These are phyloP conservation scores for Oasisia sp. DNA, from an alignment of 2,888 invertebrate genomes.

Conservation along the genomic window DNA sequence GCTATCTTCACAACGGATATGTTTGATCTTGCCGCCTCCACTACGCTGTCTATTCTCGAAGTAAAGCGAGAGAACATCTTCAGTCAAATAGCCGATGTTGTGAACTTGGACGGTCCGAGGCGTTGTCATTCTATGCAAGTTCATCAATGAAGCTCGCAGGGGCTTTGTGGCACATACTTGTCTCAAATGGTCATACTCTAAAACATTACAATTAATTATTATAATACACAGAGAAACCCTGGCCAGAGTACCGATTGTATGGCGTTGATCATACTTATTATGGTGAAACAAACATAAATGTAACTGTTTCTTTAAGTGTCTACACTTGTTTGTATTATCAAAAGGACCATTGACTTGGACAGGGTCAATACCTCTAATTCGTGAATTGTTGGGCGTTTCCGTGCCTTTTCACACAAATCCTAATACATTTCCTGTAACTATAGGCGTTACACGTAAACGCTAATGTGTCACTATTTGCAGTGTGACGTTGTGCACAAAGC, in stretches of 20 bases:
- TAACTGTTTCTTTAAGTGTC: no score
- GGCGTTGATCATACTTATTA: no score
- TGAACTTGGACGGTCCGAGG: constrained; percentile 27
- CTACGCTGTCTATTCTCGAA: constrained; percentile 21
- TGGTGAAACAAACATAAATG: no score
- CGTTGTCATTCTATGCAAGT: constrained; percentile 24
- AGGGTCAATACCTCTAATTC: no score
- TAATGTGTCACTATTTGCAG: no score
- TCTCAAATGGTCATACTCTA: neutral
- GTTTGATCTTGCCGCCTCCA: neutral
- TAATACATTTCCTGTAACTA: no score
- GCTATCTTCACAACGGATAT: neutral
- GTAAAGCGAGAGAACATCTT: constrained; percentile 22
- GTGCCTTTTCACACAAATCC: no score
- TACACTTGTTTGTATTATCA: no score
- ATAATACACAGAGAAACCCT: neutral
- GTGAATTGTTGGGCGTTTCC: no score
- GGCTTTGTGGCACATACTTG: constrained; percentile 17
- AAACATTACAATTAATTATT: neutral
- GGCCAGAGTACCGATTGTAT: neutral
- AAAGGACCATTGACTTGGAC: no score
- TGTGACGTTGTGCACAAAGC: no score
- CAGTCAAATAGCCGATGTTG: constrained; percentile 18
- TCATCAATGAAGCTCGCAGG: constrained; percentile 23
- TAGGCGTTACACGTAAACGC: no score